A percentile compares a stretch with the other conserved stretches of the same genome.
Conservation (phyloP, 2,797 vertebrate genomes). For the Australoheros facetus region DNA sequence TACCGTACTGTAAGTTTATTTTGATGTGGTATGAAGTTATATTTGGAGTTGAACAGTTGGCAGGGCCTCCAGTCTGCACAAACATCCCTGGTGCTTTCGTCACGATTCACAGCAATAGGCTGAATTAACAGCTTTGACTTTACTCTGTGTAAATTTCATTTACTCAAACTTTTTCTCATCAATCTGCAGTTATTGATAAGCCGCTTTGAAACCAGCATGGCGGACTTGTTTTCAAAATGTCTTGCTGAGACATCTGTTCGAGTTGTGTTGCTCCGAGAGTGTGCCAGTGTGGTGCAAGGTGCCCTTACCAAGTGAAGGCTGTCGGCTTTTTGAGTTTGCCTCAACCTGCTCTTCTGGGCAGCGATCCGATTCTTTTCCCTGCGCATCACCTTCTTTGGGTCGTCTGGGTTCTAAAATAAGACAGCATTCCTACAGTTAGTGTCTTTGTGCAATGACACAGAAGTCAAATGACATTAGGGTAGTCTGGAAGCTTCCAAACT, state of each 20-base stretch:
- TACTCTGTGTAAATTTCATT: not conserved
- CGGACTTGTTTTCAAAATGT: not conserved
- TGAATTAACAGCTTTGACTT: not conserved
- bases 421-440: conserved; percentile 5
- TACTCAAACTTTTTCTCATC: not conserved
- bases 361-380: conserved; percentile 97
- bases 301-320: conserved; percentile 93
- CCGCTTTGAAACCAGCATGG: not conserved
- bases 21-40: not conserved
- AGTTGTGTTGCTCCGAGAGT: not conserved
- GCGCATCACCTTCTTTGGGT: conserved; percentile 92
- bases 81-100: not conserved
- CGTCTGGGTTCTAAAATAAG: conserved; percentile 87
- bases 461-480: not conserved
- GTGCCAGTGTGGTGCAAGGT: not conserved
- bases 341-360: conserved; percentile 96
- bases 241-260: not conserved
- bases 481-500: not conserved
- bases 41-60: not conserved
- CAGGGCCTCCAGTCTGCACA: not conserved
- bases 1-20: not conserved
- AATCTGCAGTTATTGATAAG: not conserved
- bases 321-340: conserved; percentile 97
- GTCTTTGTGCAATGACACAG: not conserved
- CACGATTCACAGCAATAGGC: not conserved